These are phyloP conservation scores for Indicator maculatus DNA, from an alignment of 2,113 vertebrate genomes.

Conservation along the genomic window DNA sequence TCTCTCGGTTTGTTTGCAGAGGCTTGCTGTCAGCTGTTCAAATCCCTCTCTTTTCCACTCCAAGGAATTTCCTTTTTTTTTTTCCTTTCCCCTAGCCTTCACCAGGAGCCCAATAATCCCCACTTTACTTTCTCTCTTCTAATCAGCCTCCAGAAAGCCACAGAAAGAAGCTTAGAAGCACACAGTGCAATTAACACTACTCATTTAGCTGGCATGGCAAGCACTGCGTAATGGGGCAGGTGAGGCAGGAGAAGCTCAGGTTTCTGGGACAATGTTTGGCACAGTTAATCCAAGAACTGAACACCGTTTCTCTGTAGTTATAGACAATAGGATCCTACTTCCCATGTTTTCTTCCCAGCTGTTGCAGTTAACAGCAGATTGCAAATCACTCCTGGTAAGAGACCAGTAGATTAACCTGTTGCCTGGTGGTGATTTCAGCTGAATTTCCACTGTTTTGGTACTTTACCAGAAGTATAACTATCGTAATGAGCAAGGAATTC, in stretches of 20 bases:
- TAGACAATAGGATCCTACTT: neutral
- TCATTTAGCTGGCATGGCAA: neutral
- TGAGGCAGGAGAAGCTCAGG: neutral
- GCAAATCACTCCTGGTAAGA: neutral
- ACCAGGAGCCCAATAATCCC: constrained; percentile 32
- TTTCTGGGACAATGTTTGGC: neutral
- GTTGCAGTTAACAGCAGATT: neutral
- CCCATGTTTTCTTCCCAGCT: neutral
- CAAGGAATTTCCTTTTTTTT: constrained; percentile 18
- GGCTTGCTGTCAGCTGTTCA: constrained; percentile 60
- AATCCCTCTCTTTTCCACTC: neutral
- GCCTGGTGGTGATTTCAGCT: neutral
- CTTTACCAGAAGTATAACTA: neutral
- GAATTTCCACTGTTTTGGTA: neutral
- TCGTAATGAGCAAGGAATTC: neutral
- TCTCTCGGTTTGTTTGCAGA: constrained; percentile 40
- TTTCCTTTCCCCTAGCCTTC: neutral
- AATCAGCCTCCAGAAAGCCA: constrained; percentile 45
- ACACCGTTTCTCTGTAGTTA: neutral
- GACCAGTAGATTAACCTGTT: neutral
- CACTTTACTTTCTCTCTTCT: constrained; percentile 39
- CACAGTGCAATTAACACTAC: neutral
- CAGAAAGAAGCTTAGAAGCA: constrained; percentile 34
- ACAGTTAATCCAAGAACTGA: fast-evolving
- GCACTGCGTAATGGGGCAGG: neutral